Conservation (phyloP, 2,113 vertebrate genomes). For the Parus major region DNA sequence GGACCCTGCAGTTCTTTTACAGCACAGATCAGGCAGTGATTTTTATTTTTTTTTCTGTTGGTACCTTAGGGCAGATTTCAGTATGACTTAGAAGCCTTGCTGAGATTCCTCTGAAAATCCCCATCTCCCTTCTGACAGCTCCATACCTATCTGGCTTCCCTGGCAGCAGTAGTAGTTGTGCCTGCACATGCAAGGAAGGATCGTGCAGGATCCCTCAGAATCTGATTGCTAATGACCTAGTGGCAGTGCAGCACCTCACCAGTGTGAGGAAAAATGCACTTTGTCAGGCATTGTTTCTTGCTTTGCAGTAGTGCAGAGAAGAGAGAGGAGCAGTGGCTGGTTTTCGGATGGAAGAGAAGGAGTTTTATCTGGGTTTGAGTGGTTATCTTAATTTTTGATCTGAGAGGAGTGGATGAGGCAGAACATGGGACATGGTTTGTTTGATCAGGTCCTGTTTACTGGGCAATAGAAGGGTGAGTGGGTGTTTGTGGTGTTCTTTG, state of each 20-base stretch:
- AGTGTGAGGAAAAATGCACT: background rate
- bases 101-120: conserved; percentile 9
- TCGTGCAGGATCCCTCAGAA: background rate
- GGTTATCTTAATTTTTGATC: background rate
- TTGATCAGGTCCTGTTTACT: background rate
- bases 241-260: background rate
- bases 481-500: background rate
- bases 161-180: background rate
- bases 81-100: background rate
- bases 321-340: background rate
- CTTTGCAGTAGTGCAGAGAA: background rate
- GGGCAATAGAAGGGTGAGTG: background rate
- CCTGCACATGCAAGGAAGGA: background rate
- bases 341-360: background rate
- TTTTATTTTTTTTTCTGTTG: background rate
- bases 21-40: conserved; percentile 1
- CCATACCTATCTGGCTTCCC: background rate
- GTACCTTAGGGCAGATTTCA: conserved; percentile 15
- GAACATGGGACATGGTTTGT: background rate
- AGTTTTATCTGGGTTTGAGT: background rate
- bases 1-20: conserved; percentile 43
- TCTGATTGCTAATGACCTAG: background rate
- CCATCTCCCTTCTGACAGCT: background rate
- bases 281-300: background rate
- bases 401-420: background rate